Evolutionary conservation across 2,888 invertebrate species (phyloP).

Genomic region (Brachyptera putata): DNA sequence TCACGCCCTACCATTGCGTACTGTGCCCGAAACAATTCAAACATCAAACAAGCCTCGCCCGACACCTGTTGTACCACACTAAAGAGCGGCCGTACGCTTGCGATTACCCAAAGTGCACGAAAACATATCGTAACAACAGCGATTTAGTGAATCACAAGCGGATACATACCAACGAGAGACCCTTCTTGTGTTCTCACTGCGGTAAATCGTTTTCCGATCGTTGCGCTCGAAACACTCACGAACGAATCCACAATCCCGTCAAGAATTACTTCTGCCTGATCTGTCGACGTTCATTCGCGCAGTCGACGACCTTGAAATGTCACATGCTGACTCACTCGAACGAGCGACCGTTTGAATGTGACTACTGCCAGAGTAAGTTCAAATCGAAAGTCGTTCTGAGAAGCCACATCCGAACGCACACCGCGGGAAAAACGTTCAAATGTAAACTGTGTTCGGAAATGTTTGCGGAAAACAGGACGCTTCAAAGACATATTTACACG

Average conservation of each 20-base stretch:
- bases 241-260: neutral
- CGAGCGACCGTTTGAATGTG: neutral
- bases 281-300: neutral
- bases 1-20: neutral
- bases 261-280: neutral
- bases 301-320: neutral
- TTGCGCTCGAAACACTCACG: neutral
- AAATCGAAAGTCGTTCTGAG: neutral
- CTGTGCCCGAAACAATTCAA: neutral
- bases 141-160: neutral
- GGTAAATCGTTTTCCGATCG: neutral
- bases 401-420: neutral
- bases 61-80: neutral
- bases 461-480: neutral
- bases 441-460: neutral
- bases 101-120: neutral
- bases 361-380: neutral
- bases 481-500: neutral
- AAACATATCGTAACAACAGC: neutral
- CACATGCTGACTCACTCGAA: slow-evolving; percentile 1
- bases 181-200: neutral
- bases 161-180: neutral
- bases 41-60: neutral
- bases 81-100: neutral
- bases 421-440: neutral